These are phyloP conservation scores for Ophiodon elongatus DNA, from an alignment of 2,113 vertebrate genomes.

Conservation along the genomic window DNA sequence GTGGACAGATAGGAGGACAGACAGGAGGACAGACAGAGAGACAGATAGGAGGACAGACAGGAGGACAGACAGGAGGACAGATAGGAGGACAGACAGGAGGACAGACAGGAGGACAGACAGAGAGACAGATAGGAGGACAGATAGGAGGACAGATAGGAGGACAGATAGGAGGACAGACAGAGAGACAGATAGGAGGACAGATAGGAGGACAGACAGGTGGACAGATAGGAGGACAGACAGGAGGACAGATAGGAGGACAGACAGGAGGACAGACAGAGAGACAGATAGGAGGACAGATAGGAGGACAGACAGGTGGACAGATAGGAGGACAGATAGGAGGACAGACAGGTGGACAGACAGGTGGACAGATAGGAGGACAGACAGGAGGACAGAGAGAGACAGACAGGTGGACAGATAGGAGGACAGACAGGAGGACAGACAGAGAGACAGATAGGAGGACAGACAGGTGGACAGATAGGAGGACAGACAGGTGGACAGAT, in stretches of 20 bases:
- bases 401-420: not conserved
- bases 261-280: not conserved
- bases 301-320: not conserved
- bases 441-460: not conserved
- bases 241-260: no score
- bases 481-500: not conserved
- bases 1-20: no score
- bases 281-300: not conserved
- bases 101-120: not conserved
- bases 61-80: slow-evolving; percentile 5
- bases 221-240: no score
- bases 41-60: not conserved
- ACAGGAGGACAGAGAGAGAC: not conserved
- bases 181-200: not conserved
- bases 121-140: slow-evolving; percentile 1
- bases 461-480: not conserved
- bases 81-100: not conserved
- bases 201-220: not conserved
- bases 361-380: no score
- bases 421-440: not conserved
- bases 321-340: not conserved
- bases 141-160: no score
- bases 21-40: no score
- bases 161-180: not conserved
- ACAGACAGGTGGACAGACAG: not conserved